Evolutionary conservation across 2,888 invertebrate genomes (phyloP).

Genomic region (Lithosia quadra): DNA sequence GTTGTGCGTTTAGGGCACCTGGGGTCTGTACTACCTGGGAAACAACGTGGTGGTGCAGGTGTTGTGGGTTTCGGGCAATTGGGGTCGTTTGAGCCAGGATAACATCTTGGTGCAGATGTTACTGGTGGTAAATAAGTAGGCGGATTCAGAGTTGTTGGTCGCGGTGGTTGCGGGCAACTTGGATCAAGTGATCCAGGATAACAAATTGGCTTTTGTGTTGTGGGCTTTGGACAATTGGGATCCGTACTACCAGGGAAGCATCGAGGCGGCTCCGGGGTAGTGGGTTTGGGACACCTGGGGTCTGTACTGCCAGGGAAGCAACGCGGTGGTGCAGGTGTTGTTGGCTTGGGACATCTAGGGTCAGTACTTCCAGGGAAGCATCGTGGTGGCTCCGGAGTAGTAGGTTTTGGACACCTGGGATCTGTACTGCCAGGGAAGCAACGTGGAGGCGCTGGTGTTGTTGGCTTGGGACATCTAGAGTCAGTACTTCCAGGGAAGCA

Average conservation of each 20-base stretch:
- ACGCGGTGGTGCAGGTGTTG: constrained; percentile 34
- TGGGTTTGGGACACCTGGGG: constrained; percentile 53
- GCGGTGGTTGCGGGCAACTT: constrained; percentile 39
- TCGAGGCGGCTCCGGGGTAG: constrained; percentile 45
- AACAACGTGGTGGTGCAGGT: constrained; percentile 21
- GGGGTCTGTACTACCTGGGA: neutral
- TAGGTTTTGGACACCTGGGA: constrained; percentile 57
- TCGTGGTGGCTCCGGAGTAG: too few relatives aligned
- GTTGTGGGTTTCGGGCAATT: too few relatives aligned
- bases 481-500: constrained; percentile 58
- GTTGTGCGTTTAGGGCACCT: constrained; percentile 26
- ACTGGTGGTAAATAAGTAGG: too few relatives aligned
- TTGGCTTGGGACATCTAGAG: constrained; percentile 52
- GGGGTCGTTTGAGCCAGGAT: too few relatives aligned
- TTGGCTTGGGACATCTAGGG: too few relatives aligned
- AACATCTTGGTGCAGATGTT: too few relatives aligned
- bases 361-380: too few relatives aligned
- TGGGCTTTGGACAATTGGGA: constrained; percentile 60
- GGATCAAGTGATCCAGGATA: constrained; percentile 59
- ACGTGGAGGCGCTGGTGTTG: constrained; percentile 42
- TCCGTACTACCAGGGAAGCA: constrained; percentile 45
- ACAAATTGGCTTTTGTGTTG: constrained; percentile 51
- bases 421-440: constrained; percentile 53
- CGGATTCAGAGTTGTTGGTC: constrained; percentile 35
- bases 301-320: constrained; percentile 66